Conservation (phyloP, 2,888 invertebrate species). For the Chrysodeixis includens region DNA sequence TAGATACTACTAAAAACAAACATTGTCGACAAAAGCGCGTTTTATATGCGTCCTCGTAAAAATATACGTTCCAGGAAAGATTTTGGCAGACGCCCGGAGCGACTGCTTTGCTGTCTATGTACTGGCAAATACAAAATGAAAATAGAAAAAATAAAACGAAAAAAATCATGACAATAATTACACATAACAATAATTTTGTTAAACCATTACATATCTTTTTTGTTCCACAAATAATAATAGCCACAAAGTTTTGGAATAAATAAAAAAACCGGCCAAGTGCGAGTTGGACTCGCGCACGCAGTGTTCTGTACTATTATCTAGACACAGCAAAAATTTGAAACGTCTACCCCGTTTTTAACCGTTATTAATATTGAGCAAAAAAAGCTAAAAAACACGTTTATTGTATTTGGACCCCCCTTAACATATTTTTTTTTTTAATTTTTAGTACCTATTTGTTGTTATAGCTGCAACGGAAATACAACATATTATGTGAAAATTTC, state of each 20-base stretch:
- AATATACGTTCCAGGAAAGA: slow-evolving; percentile 61
- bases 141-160: not conserved
- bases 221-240: not conserved
- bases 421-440: no score
- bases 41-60: slow-evolving; percentile 61
- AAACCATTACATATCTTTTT: no score
- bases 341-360: no score
- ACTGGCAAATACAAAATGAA: not conserved
- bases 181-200: no score
- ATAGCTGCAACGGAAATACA: no score
- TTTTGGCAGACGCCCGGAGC: slow-evolving; percentile 65
- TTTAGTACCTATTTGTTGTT: no score
- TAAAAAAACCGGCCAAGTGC: not conserved
- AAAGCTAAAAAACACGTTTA: no score
- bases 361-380: no score
- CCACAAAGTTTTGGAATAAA: not conserved
- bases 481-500: no score
- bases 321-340: no score
- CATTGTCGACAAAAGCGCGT: slow-evolving; percentile 48
- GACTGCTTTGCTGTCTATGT: slow-evolving; percentile 37
- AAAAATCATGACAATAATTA: not conserved
- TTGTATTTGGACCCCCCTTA: no score
- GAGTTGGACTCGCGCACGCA: not conserved
- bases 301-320: no score
- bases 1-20: slow-evolving; percentile 22